Evolutionary conservation across 2,797 vertebrate species (phyloP), one percentile per base, ranked within the genome.

Genomic region (Sebastolobus altivelis): DNA sequence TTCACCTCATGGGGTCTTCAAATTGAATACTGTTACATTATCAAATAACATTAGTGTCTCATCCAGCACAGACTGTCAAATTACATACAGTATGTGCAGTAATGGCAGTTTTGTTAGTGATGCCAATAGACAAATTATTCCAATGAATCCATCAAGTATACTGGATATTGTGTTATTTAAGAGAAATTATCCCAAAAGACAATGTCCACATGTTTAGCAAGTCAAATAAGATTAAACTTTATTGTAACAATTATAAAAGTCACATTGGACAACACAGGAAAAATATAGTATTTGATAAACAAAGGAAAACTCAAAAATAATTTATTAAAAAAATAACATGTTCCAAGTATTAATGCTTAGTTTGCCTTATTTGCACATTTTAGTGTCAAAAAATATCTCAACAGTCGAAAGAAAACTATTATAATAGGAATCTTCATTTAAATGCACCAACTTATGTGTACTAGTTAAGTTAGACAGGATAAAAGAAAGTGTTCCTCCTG

Each of bases 1-100:
- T 82, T 85, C 61, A 75, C 75, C 79, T 85, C 72, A 79, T 74
- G 82, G 70, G 65, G 61, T 89, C 60, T 88, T 80, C 61, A 84
- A 86, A 83, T 85, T 52, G 9, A 85, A 77, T 75, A 22, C 59
- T 80, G 70, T 81, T 58, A 55, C 46, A 71, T 83, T 80, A 85
- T 75, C 83, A 73, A 68, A 80, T 46, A 87, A 65, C 60, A 85
- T 81, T 65, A 79, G 38, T 84, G 59, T 68, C 73, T 71, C 62
- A 27, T 58, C 65, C 66, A 78, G 59, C 78, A 61, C 65, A 55
- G 52, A 86, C 82, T 77, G 80, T 75, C 63, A 80, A 12, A 81
- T 72, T 67, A 79, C 73, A 81, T 52, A 66, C 58, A 74, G 65
- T 58, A 43, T 65, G 46, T 81, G 65, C 43, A 81, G 65, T 76